Conservation (phyloP, 2,888 invertebrate species). For the Rhyacophila evoluta region DNA sequence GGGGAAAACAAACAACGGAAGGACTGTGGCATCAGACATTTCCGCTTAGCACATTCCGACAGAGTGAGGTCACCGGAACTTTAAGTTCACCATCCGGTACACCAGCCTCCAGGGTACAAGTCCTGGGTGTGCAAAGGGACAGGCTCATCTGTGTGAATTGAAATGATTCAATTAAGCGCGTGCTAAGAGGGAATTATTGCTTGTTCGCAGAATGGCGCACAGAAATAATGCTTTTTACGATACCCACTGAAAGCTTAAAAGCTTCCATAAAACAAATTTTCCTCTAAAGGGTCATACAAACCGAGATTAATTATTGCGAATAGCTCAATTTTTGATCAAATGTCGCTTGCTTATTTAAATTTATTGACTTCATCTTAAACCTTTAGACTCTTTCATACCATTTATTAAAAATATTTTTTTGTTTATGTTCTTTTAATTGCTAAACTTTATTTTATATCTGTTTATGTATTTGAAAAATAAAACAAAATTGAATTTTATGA, state of each 20-base stretch:
- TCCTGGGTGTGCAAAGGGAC: slow-evolving; percentile 22
- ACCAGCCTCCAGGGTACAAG: background rate
- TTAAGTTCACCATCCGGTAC: background rate
- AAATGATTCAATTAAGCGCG: slow-evolving; percentile 46
- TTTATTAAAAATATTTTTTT: too few relatives aligned
- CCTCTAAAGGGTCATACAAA: background rate
- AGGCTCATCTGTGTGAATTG: slow-evolving; percentile 26
- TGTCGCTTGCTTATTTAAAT: too few relatives aligned
- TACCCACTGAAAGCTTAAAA: slow-evolving; percentile 33
- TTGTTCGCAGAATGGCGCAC: slow-evolving; percentile 8
- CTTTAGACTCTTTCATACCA: too few relatives aligned
- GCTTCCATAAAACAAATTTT: slow-evolving; percentile 33
- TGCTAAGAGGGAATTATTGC: slow-evolving; percentile 46
- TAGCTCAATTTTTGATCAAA: too few relatives aligned
- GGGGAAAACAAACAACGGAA: background rate
- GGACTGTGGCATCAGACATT: slow-evolving; percentile 2
- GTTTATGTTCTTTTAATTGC: too few relatives aligned
- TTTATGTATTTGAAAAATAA: too few relatives aligned
- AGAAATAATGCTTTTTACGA: slow-evolving; percentile 31
- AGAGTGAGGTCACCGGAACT: slow-evolving; percentile 20
- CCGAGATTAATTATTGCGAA: slow-evolving; percentile 11
- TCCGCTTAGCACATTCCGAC: slow-evolving; percentile 17
- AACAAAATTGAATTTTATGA: too few relatives aligned
- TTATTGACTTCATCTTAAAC: too few relatives aligned
- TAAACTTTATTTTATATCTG: too few relatives aligned